These are phyloP conservation scores for Sphaerophoria taeniata DNA, from an alignment of 2,888 invertebrate genomes.

Conservation along the genomic window DNA sequence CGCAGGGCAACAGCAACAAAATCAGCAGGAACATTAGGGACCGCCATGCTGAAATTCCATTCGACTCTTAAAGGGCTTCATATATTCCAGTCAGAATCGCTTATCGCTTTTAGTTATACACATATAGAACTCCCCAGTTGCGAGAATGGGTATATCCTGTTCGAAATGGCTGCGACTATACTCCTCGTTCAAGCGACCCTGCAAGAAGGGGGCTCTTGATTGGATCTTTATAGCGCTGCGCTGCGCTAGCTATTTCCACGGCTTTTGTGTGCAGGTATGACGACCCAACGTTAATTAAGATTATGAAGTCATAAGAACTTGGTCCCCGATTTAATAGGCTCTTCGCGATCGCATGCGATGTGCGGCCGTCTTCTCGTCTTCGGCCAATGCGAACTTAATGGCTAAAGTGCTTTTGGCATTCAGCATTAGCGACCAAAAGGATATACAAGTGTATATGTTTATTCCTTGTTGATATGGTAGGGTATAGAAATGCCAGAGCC, in stretches of 20 bases:
- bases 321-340: slow-evolving; percentile 65
- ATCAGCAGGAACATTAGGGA: slow-evolving; percentile 65
- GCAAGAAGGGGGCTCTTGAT: slow-evolving; percentile 58
- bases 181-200: too few relatives aligned
- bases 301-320: slow-evolving; percentile 82
- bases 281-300: slow-evolving; percentile 81
- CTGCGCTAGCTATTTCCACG: slow-evolving; percentile 68
- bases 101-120: slow-evolving; percentile 3
- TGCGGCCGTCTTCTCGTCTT: neutral
- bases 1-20: slow-evolving; percentile 12
- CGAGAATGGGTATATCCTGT: slow-evolving; percentile 45
- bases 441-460: slow-evolving; percentile 7
- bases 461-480: slow-evolving; percentile 12
- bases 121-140: slow-evolving; percentile 18
- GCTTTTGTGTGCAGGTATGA: slow-evolving; percentile 60
- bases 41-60: slow-evolving; percentile 74
- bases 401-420: slow-evolving; percentile 64
- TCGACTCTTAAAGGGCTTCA: slow-evolving; percentile 49
- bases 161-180: slow-evolving; percentile 45
- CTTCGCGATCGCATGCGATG: slow-evolving; percentile 68
- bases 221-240: slow-evolving; percentile 73
- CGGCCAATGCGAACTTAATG: slow-evolving; percentile 60
- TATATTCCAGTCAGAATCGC: slow-evolving; percentile 10
- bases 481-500: slow-evolving; percentile 52
- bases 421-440: neutral